These are phyloP conservation scores for Eupithecia insigniata DNA, from an alignment of 2,888 invertebrate species.

Conservation along the genomic window DNA sequence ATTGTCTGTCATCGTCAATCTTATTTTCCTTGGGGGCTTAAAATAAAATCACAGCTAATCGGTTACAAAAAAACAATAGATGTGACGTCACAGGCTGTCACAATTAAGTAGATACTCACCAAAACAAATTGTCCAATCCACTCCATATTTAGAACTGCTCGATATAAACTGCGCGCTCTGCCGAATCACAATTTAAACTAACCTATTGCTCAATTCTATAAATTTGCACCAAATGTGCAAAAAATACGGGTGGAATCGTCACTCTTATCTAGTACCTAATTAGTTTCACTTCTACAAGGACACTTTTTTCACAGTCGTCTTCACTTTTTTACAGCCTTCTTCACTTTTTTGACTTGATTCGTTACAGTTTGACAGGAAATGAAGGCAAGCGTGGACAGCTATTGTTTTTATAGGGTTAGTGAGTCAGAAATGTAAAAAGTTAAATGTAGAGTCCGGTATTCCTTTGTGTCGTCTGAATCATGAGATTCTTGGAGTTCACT, in stretches of 20 bases:
- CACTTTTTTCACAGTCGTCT: conserved; percentile 21
- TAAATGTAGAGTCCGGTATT: conserved; percentile 22
- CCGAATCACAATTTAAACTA: conserved; percentile 28
- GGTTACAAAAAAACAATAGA: background rate
- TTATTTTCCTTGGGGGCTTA: background rate
- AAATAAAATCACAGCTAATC: background rate
- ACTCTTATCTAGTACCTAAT: conserved; percentile 19
- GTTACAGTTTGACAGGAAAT: conserved; percentile 28
- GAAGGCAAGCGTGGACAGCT: conserved; percentile 7
- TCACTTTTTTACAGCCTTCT: conserved; percentile 9
- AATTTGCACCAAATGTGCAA: conserved; percentile 22
- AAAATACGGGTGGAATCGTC: conserved; percentile 35
- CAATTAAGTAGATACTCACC: conserved; percentile 17
- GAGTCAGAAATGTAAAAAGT: conserved; percentile 30
- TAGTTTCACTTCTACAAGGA: conserved; percentile 27
- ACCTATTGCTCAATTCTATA: conserved; percentile 28
- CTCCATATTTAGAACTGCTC: conserved; percentile 24
- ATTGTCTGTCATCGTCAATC: background rate
- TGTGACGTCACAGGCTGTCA: background rate
- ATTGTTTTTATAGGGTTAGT: conserved; percentile 33
- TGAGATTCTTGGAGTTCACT: conserved; percentile 25
- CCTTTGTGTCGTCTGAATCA: conserved; percentile 28
- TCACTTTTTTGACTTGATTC: conserved; percentile 20
- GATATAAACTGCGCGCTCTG: conserved; percentile 7
- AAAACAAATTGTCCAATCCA: conserved; percentile 27